phyloP scores from a whole-genome alignment of 2,797 vertebrate genomes.

The Danio aesculapii region DNA sequence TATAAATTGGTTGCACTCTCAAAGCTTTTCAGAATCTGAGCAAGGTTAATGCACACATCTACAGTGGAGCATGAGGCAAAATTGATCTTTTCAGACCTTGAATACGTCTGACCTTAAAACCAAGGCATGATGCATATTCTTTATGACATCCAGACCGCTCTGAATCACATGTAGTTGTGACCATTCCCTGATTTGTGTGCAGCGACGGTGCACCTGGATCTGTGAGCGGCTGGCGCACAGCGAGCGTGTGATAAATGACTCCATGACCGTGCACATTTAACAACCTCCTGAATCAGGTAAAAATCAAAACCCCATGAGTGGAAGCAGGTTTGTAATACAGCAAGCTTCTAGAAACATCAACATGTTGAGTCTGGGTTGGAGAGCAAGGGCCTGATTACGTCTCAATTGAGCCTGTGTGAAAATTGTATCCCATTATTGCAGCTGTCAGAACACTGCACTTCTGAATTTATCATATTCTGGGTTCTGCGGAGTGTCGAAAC shows the following conservation, averaged over 20 bases:
- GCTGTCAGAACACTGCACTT: constrained; percentile 65
- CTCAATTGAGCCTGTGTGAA: constrained; percentile 60
- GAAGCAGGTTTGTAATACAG: constrained; percentile 62
- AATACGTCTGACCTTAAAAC: constrained; percentile 67
- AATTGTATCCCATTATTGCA: constrained; percentile 56
- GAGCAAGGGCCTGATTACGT: constrained; percentile 58
- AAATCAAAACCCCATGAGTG: constrained; percentile 64
- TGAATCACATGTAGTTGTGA: constrained; percentile 72
- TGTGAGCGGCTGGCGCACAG: constrained; percentile 65
- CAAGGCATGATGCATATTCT: constrained; percentile 65
- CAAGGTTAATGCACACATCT: constrained; percentile 67
- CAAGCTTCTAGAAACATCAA: constrained; percentile 68
- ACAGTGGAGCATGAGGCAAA: constrained; percentile 56
- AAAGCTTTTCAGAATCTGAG: constrained; percentile 68
- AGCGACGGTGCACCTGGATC: constrained; percentile 73
- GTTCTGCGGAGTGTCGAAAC: constrained; percentile 21
- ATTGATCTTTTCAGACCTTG: constrained; percentile 68
- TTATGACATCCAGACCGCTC: constrained; percentile 68
- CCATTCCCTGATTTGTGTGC: constrained; percentile 74
- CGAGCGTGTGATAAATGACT: constrained; percentile 75
- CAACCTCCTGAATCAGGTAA: constrained; percentile 57
- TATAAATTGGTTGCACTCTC: constrained; percentile 71
- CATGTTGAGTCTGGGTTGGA: constrained; percentile 66
- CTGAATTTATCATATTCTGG: constrained; percentile 37
- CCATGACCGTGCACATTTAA: constrained; percentile 77